These are phyloP conservation scores for Thermophis baileyi DNA, from an alignment of 2,113 vertebrate genomes.

Conservation along the genomic window DNA sequence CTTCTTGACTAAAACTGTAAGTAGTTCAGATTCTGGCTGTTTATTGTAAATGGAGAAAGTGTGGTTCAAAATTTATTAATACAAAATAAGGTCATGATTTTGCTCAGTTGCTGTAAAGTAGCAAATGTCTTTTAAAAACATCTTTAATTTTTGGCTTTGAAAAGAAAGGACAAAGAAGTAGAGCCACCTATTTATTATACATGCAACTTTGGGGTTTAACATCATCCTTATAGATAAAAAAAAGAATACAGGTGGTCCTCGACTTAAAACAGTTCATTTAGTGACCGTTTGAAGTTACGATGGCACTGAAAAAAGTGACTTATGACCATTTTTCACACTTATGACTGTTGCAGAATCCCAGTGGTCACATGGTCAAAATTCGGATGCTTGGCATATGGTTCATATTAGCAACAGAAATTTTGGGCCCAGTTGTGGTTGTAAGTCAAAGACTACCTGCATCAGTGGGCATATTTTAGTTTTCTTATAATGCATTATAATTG, in stretches of 20 bases:
- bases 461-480: neutral
- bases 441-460: neutral
- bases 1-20: neutral
- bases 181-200: neutral
- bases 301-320: neutral
- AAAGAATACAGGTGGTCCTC: neutral
- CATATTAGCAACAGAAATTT: neutral
- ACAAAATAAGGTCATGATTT: neutral
- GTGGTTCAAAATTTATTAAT: neutral
- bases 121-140: neutral
- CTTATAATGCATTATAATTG: neutral
- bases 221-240: neutral
- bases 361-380: neutral
- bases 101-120: neutral
- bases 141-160: neutral
- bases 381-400: neutral
- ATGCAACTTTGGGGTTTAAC: accelerated
- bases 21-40: neutral
- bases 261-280: neutral
- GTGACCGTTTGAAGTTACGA: neutral
- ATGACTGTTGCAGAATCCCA: neutral
- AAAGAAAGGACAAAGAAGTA: neutral
- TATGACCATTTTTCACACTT: neutral
- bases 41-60: neutral
- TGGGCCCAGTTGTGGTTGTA: neutral